A percentile compares a stretch with the other conserved stretches of the same genome.
Conservation (phyloP, 2,797 vertebrate genomes). For the Notamacropus eugenii region DNA sequence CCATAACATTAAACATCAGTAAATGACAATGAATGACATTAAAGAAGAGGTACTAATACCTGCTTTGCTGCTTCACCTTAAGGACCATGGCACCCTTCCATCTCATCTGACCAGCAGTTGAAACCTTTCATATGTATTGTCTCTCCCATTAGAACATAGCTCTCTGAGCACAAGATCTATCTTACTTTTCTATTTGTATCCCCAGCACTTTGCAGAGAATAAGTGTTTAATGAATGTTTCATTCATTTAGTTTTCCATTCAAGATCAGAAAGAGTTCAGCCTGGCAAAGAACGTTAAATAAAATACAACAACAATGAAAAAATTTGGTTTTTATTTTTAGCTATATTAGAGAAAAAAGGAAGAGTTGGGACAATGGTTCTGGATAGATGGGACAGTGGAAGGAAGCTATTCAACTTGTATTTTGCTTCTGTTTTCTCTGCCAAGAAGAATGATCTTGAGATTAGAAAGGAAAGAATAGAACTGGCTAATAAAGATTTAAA, state of each 20-base stretch:
- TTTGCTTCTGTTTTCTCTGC: not conserved
- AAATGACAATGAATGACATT: no score
- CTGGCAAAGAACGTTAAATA: not conserved
- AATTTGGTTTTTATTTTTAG: not conserved
- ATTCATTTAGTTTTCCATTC: not conserved
- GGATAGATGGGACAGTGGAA: not conserved
- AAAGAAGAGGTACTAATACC: no score
- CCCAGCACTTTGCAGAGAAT: not conserved
- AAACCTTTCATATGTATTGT: not conserved
- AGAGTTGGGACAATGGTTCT: not conserved
- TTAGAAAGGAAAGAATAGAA: not conserved
- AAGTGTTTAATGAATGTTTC: not conserved
- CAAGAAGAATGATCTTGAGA: not conserved
- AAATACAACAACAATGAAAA: not conserved
- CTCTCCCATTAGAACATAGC: not conserved
- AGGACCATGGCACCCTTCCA: not conserved
- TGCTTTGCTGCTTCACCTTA: not conserved
- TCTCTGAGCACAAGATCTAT: no score
- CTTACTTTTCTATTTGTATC: no score
- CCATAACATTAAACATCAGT: no score
- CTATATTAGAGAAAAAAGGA: not conserved
- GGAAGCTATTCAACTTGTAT: not conserved
- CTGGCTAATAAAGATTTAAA: not conserved
- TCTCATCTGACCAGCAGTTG: not conserved
- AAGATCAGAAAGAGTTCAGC: not conserved